Evolutionary conservation across 2,888 invertebrate species (phyloP), one percentile per base, ranked within the genome.

Genomic region (Noctua pronuba): DNA sequence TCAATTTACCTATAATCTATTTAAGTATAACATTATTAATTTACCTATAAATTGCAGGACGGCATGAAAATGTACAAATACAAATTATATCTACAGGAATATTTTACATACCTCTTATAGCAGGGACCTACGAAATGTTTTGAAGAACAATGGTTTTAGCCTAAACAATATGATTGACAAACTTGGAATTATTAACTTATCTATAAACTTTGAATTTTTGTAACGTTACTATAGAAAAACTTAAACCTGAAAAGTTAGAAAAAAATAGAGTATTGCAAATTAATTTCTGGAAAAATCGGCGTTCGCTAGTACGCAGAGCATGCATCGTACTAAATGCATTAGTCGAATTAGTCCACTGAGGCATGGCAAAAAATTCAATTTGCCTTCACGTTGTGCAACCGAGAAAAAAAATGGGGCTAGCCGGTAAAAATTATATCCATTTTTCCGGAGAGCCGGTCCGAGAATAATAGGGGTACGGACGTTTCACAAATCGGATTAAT

Each of bases 281-380:
- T 80, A 90, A 90, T 88, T 89, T 88, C 80, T 87, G 79, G 72
- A 80, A 83, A 88, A 89, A 83, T 85, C 73, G 75, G 71, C 49
- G 73, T 71, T 49, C 64, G 55, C 70, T 81, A 74, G 83, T 82
- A 79, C 77, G 84, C 83, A 88, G 89, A 91, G 91, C 94, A 94
- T 94, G 95, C 94, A 95, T 93, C 92, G 90, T 89, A 91, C 94
- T 95, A 95, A 96, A 92, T 92, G 95, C 95, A 96, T 96, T 96
- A 96, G 93, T 91, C 94, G 94, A 95, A 96, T 96, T 96, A 96
- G 94, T 94, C 93, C 94, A 93, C 89, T 94, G 95, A 94, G 92
- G 96, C 95, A 92, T 94, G 91, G 93, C 91, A 93, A 95, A 96
- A 96, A 96, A 96, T 95, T 95, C 95, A 96, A 96, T 96, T 96